These are phyloP conservation scores for Aurelia sp. DNA, from an alignment of 30 jellyfish, hydroid and myxozoan genomes.

Conservation along the genomic window DNA sequence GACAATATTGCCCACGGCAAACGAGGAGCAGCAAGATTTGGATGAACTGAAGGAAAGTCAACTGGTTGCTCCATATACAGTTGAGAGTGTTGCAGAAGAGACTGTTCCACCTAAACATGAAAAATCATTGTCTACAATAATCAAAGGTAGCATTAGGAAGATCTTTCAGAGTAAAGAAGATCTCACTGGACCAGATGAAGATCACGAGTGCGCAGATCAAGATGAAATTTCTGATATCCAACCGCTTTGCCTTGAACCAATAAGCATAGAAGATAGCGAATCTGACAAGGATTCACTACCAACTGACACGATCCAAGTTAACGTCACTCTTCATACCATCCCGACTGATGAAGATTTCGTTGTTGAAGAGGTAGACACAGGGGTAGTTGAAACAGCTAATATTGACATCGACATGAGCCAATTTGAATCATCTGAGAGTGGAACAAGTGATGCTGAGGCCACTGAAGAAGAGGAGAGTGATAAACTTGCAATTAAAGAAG, in stretches of 20 bases:
- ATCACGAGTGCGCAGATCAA: not conserved
- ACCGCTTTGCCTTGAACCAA: constrained; percentile 4
- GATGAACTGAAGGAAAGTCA: not conserved
- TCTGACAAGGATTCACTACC: not conserved
- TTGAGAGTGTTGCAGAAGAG: not conserved
- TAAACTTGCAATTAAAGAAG: too few relatives aligned
- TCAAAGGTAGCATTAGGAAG: not conserved
- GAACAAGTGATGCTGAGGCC: not conserved
- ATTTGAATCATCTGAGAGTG: not conserved
- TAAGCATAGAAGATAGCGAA: not conserved
- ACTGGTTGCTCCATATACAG: not conserved
- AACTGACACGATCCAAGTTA: too few relatives aligned
- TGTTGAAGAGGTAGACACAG: not conserved
- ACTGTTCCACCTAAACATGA: not conserved
- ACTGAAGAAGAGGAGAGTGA: not conserved
- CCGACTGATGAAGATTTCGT: constrained; percentile 6
- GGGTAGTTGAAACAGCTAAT: constrained; percentile 6
- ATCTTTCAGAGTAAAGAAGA: not conserved
- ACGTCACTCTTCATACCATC: too few relatives aligned
- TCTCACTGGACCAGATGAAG: not conserved
- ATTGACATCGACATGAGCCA: not conserved
- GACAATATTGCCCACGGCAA: not conserved
- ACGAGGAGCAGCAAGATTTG: not conserved
- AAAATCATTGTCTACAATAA: not conserved
- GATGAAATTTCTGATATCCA: constrained; percentile 1